Evolutionary conservation across 1,140 invertebrate species (phyloP), one percentile per base, ranked within the genome.

Genomic region (Oedothorax gibbosus): DNA sequence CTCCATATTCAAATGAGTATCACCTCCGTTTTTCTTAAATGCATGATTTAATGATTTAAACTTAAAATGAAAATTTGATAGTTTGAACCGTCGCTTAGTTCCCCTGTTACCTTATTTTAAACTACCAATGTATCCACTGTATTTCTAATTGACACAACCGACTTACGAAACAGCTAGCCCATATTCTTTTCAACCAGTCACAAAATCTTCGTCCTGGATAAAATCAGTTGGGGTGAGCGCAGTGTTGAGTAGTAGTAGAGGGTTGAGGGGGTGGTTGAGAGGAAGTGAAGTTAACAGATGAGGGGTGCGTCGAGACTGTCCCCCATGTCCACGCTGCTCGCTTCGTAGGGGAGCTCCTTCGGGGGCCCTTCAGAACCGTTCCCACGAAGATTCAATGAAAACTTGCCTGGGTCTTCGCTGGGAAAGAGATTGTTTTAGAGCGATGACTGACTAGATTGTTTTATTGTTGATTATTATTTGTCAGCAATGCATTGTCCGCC

Each of bases 351-450:
- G 10, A 78, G 62, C 18, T 86, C 86, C 20, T 81, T 57, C 6
- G 50, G 69, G 11, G 78, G 68, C 18, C 64, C 20, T 20, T 79
- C 82, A 78, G 77, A 85, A 86, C 12, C 82, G 71, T 76, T 80
- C 53, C 86, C 86, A 80, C 86, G 82, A 66, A 86, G 86, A 62
- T 87, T 86, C 86, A 87, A 78, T 56, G 72, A 72, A 73, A 87
- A 87, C 83, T 87, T 87, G 76, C 82, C 87, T 60, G 83, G 81
- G 78, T 87, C 86, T 80, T 86, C 87, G 82, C 86, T 87, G 81
- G 75, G 73, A 64, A 80, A 79, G 79, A 84, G 80, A 79, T 64
- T 18, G 71, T 86, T 60, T 83, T 84, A 79, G 86, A 54, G 62
- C 51, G 12, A 77, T 21, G 66, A 9, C 35, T 35, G n/a, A 15